Percentiles rank a stretch among this genome's conserved stretches.
These are phyloP conservation scores for Lordiphosa collinella DNA, from an alignment of 1,140 invertebrate genomes.

Conservation along the genomic window DNA sequence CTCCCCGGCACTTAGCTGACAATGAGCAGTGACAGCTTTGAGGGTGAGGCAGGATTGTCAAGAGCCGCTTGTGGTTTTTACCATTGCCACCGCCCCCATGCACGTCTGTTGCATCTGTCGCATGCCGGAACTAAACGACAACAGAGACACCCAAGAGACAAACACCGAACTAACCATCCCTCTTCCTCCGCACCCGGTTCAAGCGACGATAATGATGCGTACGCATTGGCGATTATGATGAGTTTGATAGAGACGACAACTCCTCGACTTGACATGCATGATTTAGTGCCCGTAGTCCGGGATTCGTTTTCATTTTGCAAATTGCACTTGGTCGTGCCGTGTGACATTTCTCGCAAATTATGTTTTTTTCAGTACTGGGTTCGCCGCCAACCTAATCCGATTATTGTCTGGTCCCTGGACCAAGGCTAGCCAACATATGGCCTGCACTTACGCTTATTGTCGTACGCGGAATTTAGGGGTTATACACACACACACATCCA, in stretches of 20 bases:
- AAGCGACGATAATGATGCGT: conserved; percentile 60
- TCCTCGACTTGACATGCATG: conserved; percentile 76
- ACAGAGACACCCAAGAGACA: conserved; percentile 27
- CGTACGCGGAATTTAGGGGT: conserved; percentile 16
- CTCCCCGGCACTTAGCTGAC: conserved; percentile 62
- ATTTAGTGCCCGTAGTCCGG: conserved; percentile 46
- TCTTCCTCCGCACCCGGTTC: not conserved
- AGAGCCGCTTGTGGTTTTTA: conserved; percentile 64
- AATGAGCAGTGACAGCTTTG: conserved; percentile 69
- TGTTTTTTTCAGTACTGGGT: conserved; percentile 49
- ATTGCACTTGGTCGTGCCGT: conserved; percentile 71
- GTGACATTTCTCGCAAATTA: conserved; percentile 78
- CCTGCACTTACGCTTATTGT: conserved; percentile 43
- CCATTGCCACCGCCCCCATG: conserved; percentile 26
- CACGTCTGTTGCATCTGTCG: conserved; percentile 73
- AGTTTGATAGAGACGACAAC: conserved; percentile 73
- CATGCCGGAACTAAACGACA: conserved; percentile 71
- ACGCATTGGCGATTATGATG: conserved; percentile 71
- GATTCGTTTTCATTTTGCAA: conserved; percentile 60
- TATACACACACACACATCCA: conserved; percentile 19
- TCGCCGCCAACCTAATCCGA: conserved; percentile 68
- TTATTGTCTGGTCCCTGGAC: conserved; percentile 43
- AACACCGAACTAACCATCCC: not conserved
- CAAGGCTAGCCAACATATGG: conserved; percentile 51
- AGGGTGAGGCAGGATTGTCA: conserved; percentile 12